Percentiles rank a stretch among this genome's conserved stretches.
These are phyloP conservation scores for Lytechinus pictus DNA, from an alignment of 35 echinoderm and acorn worm species.

Conservation along the genomic window DNA sequence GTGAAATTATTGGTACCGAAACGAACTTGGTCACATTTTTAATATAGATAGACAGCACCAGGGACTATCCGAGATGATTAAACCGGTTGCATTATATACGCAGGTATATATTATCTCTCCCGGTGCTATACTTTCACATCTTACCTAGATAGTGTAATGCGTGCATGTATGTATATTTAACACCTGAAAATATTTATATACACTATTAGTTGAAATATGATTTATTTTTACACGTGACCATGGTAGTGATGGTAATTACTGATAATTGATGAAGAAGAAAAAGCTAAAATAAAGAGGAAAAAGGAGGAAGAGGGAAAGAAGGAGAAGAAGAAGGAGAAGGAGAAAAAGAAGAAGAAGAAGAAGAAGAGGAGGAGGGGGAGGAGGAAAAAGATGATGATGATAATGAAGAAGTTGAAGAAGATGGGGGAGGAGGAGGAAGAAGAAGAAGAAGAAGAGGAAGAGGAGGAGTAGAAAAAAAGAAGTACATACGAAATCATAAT, in stretches of 20 bases:
- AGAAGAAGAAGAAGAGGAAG: background rate
- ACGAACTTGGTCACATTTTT: too few species aligned
- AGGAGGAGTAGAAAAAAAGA: background rate
- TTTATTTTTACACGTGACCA: too few species aligned
- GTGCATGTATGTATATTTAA: too few species aligned
- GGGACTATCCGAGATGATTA: too few species aligned
- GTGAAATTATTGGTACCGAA: too few species aligned
- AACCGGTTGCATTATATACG: too few species aligned
- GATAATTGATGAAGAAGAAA: background rate
- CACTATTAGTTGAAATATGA: background rate
- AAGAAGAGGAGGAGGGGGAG: background rate
- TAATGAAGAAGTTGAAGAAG: background rate
- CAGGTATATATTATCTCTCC: too few species aligned
- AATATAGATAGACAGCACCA: too few species aligned
- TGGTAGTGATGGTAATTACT: too few species aligned
- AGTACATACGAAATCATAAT: background rate
- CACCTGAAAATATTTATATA: background rate
- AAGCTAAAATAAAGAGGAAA: background rate
- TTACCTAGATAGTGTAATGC: too few species aligned
- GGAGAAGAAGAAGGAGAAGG: background rate
- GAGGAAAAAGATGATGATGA: background rate
- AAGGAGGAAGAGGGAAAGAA: background rate
- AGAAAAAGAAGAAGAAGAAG: background rate
- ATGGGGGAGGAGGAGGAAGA: background rate
- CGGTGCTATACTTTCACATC: too few species aligned